These are phyloP conservation scores for Platerodrilus igneus DNA, from an alignment of 2,888 invertebrate species.

Conservation along the genomic window DNA sequence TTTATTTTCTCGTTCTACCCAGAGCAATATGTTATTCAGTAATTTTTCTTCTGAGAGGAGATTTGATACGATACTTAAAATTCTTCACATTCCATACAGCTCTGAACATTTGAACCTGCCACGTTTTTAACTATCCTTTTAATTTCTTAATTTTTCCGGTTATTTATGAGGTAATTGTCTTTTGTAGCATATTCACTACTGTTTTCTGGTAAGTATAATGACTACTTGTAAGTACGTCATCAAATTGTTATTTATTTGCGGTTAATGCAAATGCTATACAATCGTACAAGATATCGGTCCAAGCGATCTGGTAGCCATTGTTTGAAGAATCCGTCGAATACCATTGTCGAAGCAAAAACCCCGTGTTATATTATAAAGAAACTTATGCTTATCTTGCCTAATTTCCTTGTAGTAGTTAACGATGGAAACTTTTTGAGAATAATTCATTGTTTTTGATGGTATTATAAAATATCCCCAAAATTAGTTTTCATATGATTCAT, in stretches of 20 bases:
- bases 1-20: too few species aligned
- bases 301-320: conserved; percentile 38
- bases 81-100: conserved; percentile 24
- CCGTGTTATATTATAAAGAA: conserved; percentile 15
- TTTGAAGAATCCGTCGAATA: conserved; percentile 45
- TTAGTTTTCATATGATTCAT: too few species aligned
- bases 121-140: conserved; percentile 19
- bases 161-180: conserved; percentile 2
- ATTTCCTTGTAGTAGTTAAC: conserved; percentile 34
- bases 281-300: conserved; percentile 38
- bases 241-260: conserved; percentile 39
- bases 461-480: too few species aligned
- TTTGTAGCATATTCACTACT: background rate
- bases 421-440: conserved; percentile 26
- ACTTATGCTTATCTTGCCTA: conserved; percentile 31
- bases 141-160: conserved; percentile 5
- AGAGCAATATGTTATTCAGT: too few species aligned
- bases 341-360: conserved; percentile 36
- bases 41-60: too few species aligned
- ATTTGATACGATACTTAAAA: too few species aligned
- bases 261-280: conserved; percentile 40
- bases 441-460: conserved; percentile 2
- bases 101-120: conserved; percentile 30
- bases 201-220: too few species aligned
- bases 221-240: conserved; percentile 29